Evolutionary conservation across 2,888 invertebrate species (phyloP).

Genomic region (Drosophila pseudotakahashii): DNA sequence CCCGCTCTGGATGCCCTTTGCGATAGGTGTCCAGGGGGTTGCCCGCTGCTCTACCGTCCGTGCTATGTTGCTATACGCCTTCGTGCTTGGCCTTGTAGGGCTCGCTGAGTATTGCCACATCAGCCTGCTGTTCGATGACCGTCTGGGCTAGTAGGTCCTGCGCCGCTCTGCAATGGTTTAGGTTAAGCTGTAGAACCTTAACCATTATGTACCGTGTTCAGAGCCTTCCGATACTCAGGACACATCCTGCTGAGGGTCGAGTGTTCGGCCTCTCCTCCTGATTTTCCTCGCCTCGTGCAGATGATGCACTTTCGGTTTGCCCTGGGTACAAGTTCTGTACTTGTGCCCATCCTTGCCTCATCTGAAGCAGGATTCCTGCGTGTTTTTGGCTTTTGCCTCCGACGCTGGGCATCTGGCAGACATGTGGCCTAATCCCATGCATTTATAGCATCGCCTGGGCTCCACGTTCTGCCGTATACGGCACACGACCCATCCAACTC

Average conservation of each 20-base stretch:
- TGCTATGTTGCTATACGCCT: not conserved
- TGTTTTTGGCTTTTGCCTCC: not conserved
- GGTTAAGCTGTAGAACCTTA: no score
- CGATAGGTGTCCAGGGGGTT: no score
- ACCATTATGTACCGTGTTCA: no score
- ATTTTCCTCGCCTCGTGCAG: not conserved
- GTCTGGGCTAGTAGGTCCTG: no score
- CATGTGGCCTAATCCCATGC: not conserved
- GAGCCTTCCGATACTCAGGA: no score
- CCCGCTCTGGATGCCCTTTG: no score
- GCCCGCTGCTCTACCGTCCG: not conserved
- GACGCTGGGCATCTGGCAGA: not conserved
- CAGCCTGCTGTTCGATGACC: no score
- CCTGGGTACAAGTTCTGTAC: not conserved
- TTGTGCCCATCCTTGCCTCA: not conserved
- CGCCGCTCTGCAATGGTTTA: no score
- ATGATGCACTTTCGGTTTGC: not conserved
- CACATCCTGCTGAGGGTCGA: no score
- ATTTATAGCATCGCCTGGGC: not conserved
- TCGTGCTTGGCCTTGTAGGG: no score
- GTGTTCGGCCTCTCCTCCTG: no score
- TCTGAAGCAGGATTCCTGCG: not conserved
- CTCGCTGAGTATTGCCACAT: no score
- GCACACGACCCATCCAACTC: not conserved
- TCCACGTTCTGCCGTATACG: not conserved